Evolutionary conservation across 2,888 invertebrate species (phyloP), one percentile per base, ranked within the genome.

Genomic region (Oscheius sp.): DNA sequence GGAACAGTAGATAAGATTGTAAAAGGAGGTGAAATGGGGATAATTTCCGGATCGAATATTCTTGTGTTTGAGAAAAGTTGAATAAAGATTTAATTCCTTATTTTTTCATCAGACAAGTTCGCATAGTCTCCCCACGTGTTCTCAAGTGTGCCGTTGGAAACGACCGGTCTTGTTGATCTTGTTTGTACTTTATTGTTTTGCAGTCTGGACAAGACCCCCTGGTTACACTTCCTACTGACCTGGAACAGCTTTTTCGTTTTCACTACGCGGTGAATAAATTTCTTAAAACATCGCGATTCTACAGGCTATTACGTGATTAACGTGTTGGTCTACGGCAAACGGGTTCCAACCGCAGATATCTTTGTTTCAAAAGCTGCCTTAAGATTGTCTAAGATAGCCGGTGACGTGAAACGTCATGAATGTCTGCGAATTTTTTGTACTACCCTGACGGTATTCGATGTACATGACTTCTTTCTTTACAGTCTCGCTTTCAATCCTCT

Each of bases 1-100:
- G 85, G 85, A 14, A 85, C 85, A 4, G 85, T 85, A 6, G 54
- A 74, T 44, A 82, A 81, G 49, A 82, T 85, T 38, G 85, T 85
- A 3, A 67, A 69, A 14, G 85, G 80, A 28, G 85, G 85, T 14
- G 54, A 80, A 50, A 66, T 77, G 69, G 85, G 82, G 24, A 81
- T 85, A 36, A 70, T 85, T 2, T 75, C 77, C n/a, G 85, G 85
- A 36, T 74, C 79, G 2, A 75, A 84, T 68, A 81, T 85, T 67
- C 54, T 85, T 20, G 67, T 84, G 8, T 85, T 85, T 56, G 50
- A 77, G 65, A 82, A 82, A 57, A 63, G 51, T 12, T 49, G 26
- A 49, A 33, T 30, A 51, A 51, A 54, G n/a, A n/a, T n/a, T n/a
- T n/a, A n/a, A n/a, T n/a, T n/a, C n/a, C n/a, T n/a, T n/a, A n/a